Evolutionary conservation across 2,113 vertebrate species (phyloP), one percentile per base, ranked within the genome.

Genomic region (Vombatus ursinus): DNA sequence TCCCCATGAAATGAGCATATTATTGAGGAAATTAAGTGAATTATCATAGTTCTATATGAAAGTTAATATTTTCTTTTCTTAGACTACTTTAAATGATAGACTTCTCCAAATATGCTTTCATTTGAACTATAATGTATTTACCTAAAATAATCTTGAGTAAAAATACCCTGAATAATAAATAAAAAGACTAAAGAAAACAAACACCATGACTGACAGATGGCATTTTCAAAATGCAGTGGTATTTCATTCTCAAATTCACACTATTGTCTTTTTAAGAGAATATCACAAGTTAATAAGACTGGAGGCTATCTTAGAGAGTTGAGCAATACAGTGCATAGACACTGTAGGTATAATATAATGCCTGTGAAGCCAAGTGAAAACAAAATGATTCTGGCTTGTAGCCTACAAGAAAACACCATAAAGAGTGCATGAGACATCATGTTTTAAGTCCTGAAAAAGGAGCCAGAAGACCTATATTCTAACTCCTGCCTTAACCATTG

Each of bases 201-300:
- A 52, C 77, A 61, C 68, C 61, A 91, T 97, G 94, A 98, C 47
- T 31, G 50, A 97, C 95, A 97, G 89, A 97, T 94, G 97, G 48
- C 94, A 94, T 94, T 96, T 98, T 95, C 94, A 97, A 96, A 97
- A 97, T 92, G 53, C 89, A 89, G 90, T 53, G 50, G 2, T 1
- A 0, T 50, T 95, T 54, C 61, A 90, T 25, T 48, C 12, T 96
- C 49, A 98, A 93, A 96, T 95, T 52, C 0, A 1, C 0, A 0
- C 28, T 28, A 61, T 90, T 95, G 44, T 84, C 49, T 90, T 98
- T 89, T 94, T 84, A 89, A 50, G 84, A n/a, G 89, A 95, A 24
- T 19, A 92, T 22, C 96, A 52, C 49, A 90, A 96, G 0, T 5
- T 53, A 57, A 90, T 50, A 61, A 31, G 68, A 61, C 8, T 92